Conservation (phyloP, 30 jellyfish, hydroid and myxozoan species). For the Pseudorhiza aurosa region DNA sequence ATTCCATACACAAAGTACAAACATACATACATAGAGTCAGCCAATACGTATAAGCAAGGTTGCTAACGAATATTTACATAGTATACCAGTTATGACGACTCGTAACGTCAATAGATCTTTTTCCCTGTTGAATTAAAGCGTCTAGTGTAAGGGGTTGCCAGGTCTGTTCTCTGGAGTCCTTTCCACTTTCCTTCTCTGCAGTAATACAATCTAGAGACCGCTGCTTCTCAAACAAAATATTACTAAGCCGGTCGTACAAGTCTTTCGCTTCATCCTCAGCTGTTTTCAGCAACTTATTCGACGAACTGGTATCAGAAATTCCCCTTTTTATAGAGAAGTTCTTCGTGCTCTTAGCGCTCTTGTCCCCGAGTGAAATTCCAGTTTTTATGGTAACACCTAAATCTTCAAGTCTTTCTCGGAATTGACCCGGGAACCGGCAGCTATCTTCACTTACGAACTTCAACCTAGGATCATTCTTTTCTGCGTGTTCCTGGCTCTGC, state of each 20-base stretch:
- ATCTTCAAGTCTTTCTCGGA: constrained; percentile 57
- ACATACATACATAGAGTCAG: too few species aligned
- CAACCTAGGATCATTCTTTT: constrained; percentile 1
- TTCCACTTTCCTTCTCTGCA: background rate
- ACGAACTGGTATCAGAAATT: background rate
- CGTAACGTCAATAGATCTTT: background rate
- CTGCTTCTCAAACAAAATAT: background rate
- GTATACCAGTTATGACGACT: background rate
- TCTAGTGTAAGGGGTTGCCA: constrained; percentile 50
- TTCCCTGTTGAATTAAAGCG: constrained; percentile 28
- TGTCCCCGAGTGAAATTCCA: constrained; percentile 44
- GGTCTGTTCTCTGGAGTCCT: background rate
- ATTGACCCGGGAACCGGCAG: constrained; percentile 43
- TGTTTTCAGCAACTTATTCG: background rate
- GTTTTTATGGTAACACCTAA: constrained; percentile 38
- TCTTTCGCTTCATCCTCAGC: constrained; percentile 14
- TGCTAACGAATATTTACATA: too few species aligned
- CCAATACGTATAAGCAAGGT: too few species aligned
- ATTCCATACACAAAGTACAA: too few species aligned
- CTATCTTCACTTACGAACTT: constrained; percentile 58
- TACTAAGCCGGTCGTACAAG: background rate
- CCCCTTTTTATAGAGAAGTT: background rate
- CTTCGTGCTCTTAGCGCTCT: background rate
- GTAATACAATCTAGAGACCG: background rate
- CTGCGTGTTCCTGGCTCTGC: background rate